Percentiles rank a stretch among this genome's conserved stretches.
Conservation (phyloP, 1,140 invertebrate species). For the Pseudomyrmex cubaensis region DNA sequence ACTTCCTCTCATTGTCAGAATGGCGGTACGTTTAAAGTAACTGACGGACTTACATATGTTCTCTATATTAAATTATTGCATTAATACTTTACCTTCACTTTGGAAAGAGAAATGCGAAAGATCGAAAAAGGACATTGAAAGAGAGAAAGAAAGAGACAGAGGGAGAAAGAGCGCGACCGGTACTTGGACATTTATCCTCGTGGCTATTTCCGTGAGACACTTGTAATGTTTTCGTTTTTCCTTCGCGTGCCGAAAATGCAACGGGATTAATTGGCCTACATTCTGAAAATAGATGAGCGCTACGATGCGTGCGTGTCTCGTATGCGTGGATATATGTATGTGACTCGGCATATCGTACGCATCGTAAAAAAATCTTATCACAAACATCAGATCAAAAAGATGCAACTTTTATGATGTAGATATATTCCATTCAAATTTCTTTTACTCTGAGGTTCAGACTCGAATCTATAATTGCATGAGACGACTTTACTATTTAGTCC, state of each 20-base stretch:
- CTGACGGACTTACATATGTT: constrained; percentile 54
- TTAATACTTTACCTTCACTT: constrained; percentile 22
- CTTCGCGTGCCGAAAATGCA: constrained; percentile 64
- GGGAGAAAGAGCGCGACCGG: constrained; percentile 22
- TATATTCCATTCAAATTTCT: neutral
- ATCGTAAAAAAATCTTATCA: too few relatives aligned
- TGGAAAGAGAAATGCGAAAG: neutral
- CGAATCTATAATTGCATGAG: neutral
- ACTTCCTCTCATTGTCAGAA: neutral
- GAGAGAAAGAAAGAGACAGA: constrained; percentile 22
- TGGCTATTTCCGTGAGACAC: constrained; percentile 72
- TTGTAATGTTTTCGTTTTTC: constrained; percentile 75
- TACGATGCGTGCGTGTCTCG: neutral
- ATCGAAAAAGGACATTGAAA: neutral
- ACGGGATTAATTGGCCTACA: constrained; percentile 76
- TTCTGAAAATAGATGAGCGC: constrained; percentile 73
- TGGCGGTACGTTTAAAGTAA: constrained; percentile 18
- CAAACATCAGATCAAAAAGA: neutral
- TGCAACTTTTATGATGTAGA: neutral
- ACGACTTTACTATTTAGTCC: neutral
- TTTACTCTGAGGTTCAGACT: neutral
- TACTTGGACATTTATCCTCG: constrained; percentile 66
- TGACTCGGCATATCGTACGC: neutral
- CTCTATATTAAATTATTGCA: constrained; percentile 67
- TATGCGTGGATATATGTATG: neutral